Conservation (phyloP, 2,797 vertebrate genomes). For the Paguma larvata region DNA sequence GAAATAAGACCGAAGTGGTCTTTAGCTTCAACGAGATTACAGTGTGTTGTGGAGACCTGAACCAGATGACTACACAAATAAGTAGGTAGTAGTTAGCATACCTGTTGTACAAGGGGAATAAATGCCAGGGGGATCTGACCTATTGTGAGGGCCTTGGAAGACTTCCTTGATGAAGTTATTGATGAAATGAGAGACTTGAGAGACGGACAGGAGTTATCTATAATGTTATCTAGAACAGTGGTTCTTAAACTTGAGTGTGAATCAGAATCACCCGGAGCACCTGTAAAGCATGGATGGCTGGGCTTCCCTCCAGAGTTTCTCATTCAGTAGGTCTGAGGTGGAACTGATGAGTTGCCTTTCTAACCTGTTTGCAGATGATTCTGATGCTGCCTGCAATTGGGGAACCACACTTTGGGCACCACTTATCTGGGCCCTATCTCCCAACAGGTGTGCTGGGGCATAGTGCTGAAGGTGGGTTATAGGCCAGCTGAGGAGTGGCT, state of each 20-base stretch:
- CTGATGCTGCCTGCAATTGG: background rate
- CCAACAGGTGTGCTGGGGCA: background rate
- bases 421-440: background rate
- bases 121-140: background rate
- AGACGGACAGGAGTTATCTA: background rate
- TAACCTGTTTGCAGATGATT: background rate
- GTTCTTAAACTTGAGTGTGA: background rate
- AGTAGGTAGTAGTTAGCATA: background rate
- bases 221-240: background rate
- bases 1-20: constrained; percentile 13
- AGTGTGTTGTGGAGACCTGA: background rate
- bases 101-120: constrained; percentile 15
- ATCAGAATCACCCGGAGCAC: background rate
- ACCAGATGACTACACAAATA: background rate
- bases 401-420: background rate
- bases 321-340: background rate
- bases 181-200: constrained; percentile 3
- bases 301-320: background rate
- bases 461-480: background rate
- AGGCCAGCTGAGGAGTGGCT: background rate
- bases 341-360: background rate
- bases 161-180: constrained; percentile 21
- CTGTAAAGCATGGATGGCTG: background rate
- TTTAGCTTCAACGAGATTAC: background rate
- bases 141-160: background rate